Conservation (phyloP, 2,797 vertebrate species). For the Momotus momota region DNA sequence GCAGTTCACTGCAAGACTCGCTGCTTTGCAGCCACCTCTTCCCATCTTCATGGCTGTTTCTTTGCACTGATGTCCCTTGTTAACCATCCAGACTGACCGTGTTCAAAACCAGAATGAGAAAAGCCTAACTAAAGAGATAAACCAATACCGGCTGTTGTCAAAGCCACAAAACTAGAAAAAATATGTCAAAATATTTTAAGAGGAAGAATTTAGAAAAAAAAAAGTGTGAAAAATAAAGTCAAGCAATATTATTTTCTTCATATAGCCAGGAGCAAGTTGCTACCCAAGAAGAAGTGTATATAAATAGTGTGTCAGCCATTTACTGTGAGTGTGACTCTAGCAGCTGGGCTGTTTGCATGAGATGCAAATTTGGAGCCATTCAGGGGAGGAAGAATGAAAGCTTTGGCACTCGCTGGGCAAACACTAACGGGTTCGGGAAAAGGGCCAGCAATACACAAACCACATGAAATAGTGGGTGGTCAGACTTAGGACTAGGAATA, state of each 20-base stretch:
- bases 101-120: conserved; percentile 12
- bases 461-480: conserved; percentile 66
- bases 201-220: not conserved
- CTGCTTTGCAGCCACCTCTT: not conserved
- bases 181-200: conserved; percentile 61
- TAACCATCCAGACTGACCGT: conserved; percentile 4
- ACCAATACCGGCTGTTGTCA: conserved; percentile 2
- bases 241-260: conserved; percentile 27
- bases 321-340: conserved; percentile 66
- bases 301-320: conserved; percentile 76
- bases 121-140: conserved; percentile 30
- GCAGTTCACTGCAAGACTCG: not conserved
- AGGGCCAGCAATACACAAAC: conserved; percentile 72
- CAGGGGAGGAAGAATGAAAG: conserved; percentile 70
- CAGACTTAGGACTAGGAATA: conserved; percentile 44
- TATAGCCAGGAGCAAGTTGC: conserved; percentile 43
- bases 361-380: conserved; percentile 78
- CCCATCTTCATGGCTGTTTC: not conserved
- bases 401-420: conserved; percentile 71
- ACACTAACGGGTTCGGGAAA: conserved; percentile 70
- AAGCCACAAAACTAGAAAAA: not conserved
- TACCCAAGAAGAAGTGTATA: conserved; percentile 61
- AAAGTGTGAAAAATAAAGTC: conserved; percentile 41
- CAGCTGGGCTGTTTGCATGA: conserved; percentile 79
- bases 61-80: not conserved